A percentile compares a stretch with the other conserved stretches of the same genome.
These are phyloP conservation scores for Barnardius zonarius DNA, from an alignment of 2,113 vertebrate species.

Conservation along the genomic window DNA sequence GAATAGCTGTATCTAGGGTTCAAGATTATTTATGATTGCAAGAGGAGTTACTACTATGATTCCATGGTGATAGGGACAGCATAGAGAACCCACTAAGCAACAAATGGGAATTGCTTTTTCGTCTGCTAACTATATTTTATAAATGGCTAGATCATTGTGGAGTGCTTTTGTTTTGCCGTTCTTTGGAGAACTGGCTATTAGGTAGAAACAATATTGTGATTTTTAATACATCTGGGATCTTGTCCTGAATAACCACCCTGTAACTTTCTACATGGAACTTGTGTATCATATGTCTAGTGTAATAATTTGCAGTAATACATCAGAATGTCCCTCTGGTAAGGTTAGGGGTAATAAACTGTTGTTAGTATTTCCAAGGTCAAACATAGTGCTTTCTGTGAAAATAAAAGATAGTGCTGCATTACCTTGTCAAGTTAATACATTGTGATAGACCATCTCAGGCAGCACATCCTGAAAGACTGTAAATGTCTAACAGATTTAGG, in stretches of 20 bases:
- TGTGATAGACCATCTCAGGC: slow-evolving; percentile 74
- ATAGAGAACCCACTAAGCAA: neutral
- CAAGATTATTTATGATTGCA: neutral
- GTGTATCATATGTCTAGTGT: neutral
- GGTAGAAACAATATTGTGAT: neutral
- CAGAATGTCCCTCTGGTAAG: neutral
- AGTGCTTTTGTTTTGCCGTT: neutral
- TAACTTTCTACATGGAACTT: neutral
- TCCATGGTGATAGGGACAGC: neutral
- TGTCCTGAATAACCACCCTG: neutral
- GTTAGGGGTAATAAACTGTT: slow-evolving; percentile 54
- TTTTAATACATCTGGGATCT: neutral
- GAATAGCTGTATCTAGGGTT: neutral
- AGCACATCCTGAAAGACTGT: slow-evolving; percentile 68
- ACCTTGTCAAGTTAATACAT: slow-evolving; percentile 75
- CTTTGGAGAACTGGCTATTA: neutral
- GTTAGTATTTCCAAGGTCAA: slow-evolving; percentile 76
- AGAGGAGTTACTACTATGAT: neutral
- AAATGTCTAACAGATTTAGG: slow-evolving; percentile 78
- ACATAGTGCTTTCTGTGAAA: slow-evolving; percentile 61
- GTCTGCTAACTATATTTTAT: neutral
- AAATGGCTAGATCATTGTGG: neutral
- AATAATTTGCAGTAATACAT: neutral
- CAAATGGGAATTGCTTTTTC: neutral
- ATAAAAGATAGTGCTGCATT: slow-evolving; percentile 64